Evolutionary conservation across 2,797 vertebrate genomes (phyloP), one percentile per base, ranked within the genome.

Genomic region (Cuculus canorus): DNA sequence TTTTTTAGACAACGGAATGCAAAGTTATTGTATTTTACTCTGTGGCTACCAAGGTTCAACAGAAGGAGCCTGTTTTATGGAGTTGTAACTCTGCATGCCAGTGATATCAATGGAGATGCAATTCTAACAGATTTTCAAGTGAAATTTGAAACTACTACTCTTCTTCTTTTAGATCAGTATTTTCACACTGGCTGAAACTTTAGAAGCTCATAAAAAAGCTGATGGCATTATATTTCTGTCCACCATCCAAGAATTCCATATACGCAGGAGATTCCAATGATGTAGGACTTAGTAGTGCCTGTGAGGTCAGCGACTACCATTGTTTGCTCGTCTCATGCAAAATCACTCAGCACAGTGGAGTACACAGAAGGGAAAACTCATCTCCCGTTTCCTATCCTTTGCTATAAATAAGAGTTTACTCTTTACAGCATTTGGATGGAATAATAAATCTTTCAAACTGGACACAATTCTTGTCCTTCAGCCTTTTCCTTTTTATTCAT

Each of bases 201-300:
- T 64, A 30, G 13, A 33, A 60, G 32, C 30, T 78, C 32, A 64
- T 33, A 25, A 60, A 71, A 79, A 72, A 45, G n/a, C 9, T 45
- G 15, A 85, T 24, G 37, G 24, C 7, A n/a, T 33, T 65, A 28
- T 27, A 53, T 17, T 47, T 61, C 71, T 59, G 32, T 57, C 37
- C 22, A 82, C 41, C 21, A 27, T 43, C 28, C 24, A 78, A 79
- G 73, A 86, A 75, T 35, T 35, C 28, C 30, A 69, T 13, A 7
- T 13, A 41, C 11, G 7, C 17, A 43, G 39, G 13, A 68, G 41
- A 91, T 54, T 43, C 27, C 50, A 72, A 3, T n/a, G n/a, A 23
- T 0, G 0, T 10, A 72, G 41, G 19, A 68, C 28, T 27, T 50
- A 13, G 30, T 1, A 41, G 19, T 28, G 27, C 9, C 32, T 65